Evolutionary conservation across 2,797 vertebrate species (phyloP).

Genomic region (Urophycis tenuis): DNA sequence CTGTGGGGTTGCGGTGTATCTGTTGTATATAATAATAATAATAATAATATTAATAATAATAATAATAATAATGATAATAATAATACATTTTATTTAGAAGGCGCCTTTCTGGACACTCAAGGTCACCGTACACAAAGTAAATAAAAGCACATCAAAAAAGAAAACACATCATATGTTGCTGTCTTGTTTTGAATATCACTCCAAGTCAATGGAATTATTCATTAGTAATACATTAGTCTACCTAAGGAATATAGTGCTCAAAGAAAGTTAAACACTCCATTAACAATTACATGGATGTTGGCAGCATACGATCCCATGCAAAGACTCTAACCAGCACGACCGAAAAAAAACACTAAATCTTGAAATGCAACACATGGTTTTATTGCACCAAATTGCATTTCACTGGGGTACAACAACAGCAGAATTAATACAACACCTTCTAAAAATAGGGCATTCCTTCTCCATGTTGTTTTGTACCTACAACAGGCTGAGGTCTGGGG

Average conservation of each 20-base stretch:
- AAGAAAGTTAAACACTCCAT: not conserved
- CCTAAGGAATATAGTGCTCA: not conserved
- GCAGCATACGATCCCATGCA: not conserved
- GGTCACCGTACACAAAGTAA: no score
- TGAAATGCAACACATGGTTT: slow-evolving; percentile 34
- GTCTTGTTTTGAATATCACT: not conserved
- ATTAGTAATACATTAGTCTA: not conserved
- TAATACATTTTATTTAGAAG: no score
- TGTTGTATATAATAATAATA: no score
- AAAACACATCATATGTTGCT: no score
- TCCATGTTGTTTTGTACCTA: not conserved
- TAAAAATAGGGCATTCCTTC: slow-evolving; percentile 50
- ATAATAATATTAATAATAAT: no score
- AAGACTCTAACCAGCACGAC: not conserved
- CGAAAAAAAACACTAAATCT: slow-evolving; percentile 40
- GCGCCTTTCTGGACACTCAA: no score
- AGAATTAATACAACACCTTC: slow-evolving; percentile 31
- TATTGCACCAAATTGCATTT: slow-evolving; percentile 55
- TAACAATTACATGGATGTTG: not conserved
- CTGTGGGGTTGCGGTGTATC: not conserved
- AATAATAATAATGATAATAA: no score
- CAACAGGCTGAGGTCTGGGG: slow-evolving; percentile 15
- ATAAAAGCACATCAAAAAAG: no score
- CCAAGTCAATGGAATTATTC: not conserved
- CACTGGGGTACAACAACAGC: slow-evolving; percentile 4